Percentiles rank a stretch among this genome's conserved stretches.
These are phyloP conservation scores for Stylophora pistillata DNA, from an alignment of 64 coral and sea anemone species.

Conservation along the genomic window DNA sequence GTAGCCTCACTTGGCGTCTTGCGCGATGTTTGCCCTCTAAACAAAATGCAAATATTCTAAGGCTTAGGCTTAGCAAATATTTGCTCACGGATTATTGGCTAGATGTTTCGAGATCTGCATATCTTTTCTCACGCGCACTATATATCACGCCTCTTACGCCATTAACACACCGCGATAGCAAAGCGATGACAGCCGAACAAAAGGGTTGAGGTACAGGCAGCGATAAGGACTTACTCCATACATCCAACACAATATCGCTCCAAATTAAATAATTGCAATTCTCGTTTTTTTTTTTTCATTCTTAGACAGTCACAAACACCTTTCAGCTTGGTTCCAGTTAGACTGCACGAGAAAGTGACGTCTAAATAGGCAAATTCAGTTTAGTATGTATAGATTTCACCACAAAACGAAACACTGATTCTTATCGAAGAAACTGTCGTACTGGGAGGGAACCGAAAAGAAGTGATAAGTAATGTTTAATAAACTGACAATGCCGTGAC, in stretches of 20 bases:
- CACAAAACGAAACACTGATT: constrained; percentile 21
- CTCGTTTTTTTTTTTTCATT: constrained; percentile 16
- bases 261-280: constrained; percentile 84
- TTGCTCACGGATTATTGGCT: constrained; percentile 77
- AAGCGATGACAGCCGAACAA: constrained; percentile 79
- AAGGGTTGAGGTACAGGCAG: constrained; percentile 42
- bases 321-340: background rate
- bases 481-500: constrained; percentile 68
- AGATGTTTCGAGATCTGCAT: constrained; percentile 71
- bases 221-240: constrained; percentile 35
- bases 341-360: background rate
- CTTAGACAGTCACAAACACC: background rate
- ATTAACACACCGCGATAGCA: constrained; percentile 70
- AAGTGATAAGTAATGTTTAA: constrained; percentile 84
- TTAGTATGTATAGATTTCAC: constrained; percentile 28
- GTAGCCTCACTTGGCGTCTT: constrained; percentile 1
- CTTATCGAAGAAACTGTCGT: constrained; percentile 46
- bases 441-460: constrained; percentile 49
- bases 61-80: constrained; percentile 77
- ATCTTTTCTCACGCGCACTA: constrained; percentile 80
- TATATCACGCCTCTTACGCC: constrained; percentile 62
- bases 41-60: constrained; percentile 73
- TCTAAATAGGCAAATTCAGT: background rate
- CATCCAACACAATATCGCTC: constrained; percentile 63
- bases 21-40: constrained; percentile 56